Conservation (phyloP, 2,797 vertebrate species). For the Argyrosomus regius region DNA sequence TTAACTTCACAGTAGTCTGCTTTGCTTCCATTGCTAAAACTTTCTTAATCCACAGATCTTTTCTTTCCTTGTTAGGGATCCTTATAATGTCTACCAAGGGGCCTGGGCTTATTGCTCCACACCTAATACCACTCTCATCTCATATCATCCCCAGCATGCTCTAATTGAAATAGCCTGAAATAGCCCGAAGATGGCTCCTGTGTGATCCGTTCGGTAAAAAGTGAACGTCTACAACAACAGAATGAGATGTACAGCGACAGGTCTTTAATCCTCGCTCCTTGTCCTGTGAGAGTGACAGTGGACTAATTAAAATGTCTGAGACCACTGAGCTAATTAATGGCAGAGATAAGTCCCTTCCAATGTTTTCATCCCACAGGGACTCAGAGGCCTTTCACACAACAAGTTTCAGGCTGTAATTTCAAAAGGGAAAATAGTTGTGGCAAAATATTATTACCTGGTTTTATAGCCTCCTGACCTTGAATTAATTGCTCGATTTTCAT, state of each 20-base stretch:
- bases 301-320: slow-evolving; percentile 75
- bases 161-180: slow-evolving; percentile 63
- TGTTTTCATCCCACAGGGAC: slow-evolving; percentile 36
- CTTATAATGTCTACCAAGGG: slow-evolving; percentile 29
- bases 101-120: slow-evolving; percentile 23
- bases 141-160: slow-evolving; percentile 47
- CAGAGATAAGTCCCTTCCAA: slow-evolving; percentile 48
- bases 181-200: slow-evolving; percentile 21
- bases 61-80: not conserved
- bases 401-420: slow-evolving; percentile 41
- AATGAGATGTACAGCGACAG: slow-evolving; percentile 35
- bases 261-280: slow-evolving; percentile 51
- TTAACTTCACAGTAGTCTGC: not conserved
- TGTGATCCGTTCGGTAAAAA: slow-evolving; percentile 44
- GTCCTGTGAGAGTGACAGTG: slow-evolving; percentile 55
- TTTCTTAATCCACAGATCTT: slow-evolving; percentile 13
- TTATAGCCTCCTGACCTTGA: slow-evolving; percentile 50
- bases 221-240: slow-evolving; percentile 42
- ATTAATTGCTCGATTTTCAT: slow-evolving; percentile 49
- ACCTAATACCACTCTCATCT: slow-evolving; percentile 50
- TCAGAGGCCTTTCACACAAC: slow-evolving; percentile 48
- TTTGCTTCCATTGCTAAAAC: slow-evolving; percentile 3
- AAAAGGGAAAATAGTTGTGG: slow-evolving; percentile 26
- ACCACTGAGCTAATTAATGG: slow-evolving; percentile 70
- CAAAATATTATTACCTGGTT: slow-evolving; percentile 16